Evolutionary conservation across 2,797 vertebrate genomes (phyloP).

Genomic region (Chelon labrosus): DNA sequence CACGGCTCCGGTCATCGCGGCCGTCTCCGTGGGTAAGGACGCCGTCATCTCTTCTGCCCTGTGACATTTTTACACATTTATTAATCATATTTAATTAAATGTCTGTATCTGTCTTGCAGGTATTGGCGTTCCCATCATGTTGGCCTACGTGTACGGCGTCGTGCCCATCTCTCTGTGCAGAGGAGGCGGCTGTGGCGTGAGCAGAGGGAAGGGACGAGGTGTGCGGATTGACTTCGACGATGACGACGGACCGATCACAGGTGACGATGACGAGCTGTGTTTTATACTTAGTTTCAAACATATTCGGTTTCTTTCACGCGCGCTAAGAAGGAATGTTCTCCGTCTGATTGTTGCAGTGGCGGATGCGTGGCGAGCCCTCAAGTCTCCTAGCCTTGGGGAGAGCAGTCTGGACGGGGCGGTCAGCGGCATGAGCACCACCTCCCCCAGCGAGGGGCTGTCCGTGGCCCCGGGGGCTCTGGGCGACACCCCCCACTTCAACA

Average conservation of each 20-base stretch:
- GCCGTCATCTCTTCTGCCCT: neutral
- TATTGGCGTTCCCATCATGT: slow-evolving; percentile 98
- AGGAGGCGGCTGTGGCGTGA: slow-evolving; percentile 96
- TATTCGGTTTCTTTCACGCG: neutral
- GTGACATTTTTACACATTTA: no score
- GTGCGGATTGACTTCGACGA: slow-evolving; percentile 98
- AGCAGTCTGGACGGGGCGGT: slow-evolving; percentile 96
- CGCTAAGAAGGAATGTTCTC: neutral
- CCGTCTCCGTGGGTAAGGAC: slow-evolving; percentile 95
- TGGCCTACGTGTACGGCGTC: slow-evolving; percentile 98
- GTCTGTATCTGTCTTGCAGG: slow-evolving; percentile 78
- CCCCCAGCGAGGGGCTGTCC: slow-evolving; percentile 87
- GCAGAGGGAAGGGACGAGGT: slow-evolving; percentile 94
- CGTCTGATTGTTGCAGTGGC: slow-evolving; percentile 74
- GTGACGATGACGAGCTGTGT: slow-evolving; percentile 70
- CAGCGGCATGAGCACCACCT: slow-evolving; percentile 95
- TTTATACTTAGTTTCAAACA: neutral
- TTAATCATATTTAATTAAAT: neutral
- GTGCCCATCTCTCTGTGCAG: slow-evolving; percentile 98
- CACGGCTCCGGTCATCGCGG: slow-evolving; percentile 97
- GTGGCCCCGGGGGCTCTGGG: slow-evolving; percentile 89
- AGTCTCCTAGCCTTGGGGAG: slow-evolving; percentile 96
- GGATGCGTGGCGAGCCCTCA: slow-evolving; percentile 96
- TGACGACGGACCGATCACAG: slow-evolving; percentile 97
- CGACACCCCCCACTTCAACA: slow-evolving; percentile 93